Evolutionary conservation across 2,113 vertebrate genomes (phyloP).

Genomic region (Ceyx margarethae): DNA sequence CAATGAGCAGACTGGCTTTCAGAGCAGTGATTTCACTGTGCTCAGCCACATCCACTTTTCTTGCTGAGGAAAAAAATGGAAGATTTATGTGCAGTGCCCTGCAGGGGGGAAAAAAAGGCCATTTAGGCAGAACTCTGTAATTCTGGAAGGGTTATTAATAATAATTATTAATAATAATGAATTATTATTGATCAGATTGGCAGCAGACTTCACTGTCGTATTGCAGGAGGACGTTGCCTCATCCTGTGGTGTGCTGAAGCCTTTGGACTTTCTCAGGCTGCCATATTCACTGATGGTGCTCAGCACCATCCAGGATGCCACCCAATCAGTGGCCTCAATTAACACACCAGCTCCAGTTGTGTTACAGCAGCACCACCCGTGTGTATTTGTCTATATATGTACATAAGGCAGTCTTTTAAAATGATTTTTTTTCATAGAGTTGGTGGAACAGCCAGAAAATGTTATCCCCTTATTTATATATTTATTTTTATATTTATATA

Average conservation of each 20-base stretch:
- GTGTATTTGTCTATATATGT: neutral
- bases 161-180: too few species aligned
- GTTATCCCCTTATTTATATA: neutral
- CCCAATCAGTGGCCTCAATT: neutral
- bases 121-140: slow-evolving; percentile 53
- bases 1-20: slow-evolving; percentile 74
- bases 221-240: slow-evolving; percentile 34
- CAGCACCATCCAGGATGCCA: neutral
- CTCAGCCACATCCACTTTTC: slow-evolving; percentile 74
- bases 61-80: slow-evolving; percentile 52
- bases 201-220: slow-evolving; percentile 49
- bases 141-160: slow-evolving; percentile 23
- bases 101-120: slow-evolving; percentile 32
- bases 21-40: slow-evolving; percentile 67
- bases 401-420: neutral
- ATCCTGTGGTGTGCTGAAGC: neutral
- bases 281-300: neutral
- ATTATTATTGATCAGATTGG: slow-evolving; percentile 31
- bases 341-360: neutral
- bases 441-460: neutral
- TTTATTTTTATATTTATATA: too few species aligned
- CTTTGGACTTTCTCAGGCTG: neutral
- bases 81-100: slow-evolving; percentile 68
- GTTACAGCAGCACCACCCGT: neutral
- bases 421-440: neutral